Base-by-base conservation (phyloP, 2,113 vertebrate species). In the Oryzias curvinotus region DNA sequence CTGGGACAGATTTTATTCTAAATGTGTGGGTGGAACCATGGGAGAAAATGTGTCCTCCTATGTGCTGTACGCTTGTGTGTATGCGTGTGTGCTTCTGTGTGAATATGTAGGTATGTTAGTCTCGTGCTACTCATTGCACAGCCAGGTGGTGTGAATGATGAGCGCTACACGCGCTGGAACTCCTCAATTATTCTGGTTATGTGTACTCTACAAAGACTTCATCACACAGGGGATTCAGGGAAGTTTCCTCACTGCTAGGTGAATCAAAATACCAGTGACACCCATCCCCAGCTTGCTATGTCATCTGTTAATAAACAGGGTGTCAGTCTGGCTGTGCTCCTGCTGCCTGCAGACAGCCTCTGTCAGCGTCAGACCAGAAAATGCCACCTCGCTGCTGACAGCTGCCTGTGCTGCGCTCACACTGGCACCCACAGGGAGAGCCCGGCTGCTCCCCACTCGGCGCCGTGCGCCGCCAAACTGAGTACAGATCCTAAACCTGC, bases 241-340 rank as follows among this genome's bases (percentile, higher is more conserved):
- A 83, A 88, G 90, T 92, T 93, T 93, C 91, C 91, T 87, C 87
- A 83, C 91, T 86, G 87, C 88, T 57, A 82, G 91, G 92, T 93
- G 89, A 93, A 94, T 94, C 91, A 91, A 93, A 94, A 93, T 92
- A 89, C 90, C 92, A 91, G 91, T 91, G 94, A 96, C 94, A 95
- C 91, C 91, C 91, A 95, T 94, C 92, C 90, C 82, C 83, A 82
- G 91, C 92, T 91, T 85, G 83, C 91, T 36, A 91, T 94, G 93
- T 96, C 94, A 95, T 92, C 91, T 89, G 87, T 85, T 93, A 96
- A 96, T 96, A 96, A 96, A 96, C 95, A 96, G 94, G 91, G 93
- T 95, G 95, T 96, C 95, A 96, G 93, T 95, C 92, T 93, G 90
- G 92, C 94, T 92, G 92, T 90, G 92, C 94, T 95, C 94, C 94